These are phyloP conservation scores for Tachysurus fulvidraco DNA, from an alignment of 2,113 vertebrate genomes.

Conservation along the genomic window DNA sequence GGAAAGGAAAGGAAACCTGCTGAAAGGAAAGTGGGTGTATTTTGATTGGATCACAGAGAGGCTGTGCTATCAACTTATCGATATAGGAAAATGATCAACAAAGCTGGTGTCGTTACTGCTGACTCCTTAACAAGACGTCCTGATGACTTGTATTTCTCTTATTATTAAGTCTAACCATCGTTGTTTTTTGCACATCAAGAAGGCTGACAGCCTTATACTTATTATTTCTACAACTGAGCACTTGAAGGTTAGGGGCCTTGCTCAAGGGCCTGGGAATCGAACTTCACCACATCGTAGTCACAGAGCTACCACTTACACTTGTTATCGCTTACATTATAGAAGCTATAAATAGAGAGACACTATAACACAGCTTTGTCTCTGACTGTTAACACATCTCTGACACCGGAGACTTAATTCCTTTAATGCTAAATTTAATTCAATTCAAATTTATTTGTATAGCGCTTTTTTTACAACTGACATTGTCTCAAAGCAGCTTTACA, in stretches of 20 bases:
- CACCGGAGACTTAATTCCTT: not conserved
- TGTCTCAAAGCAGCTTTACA: no score
- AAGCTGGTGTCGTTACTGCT: no score
- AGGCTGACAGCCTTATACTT: no score
- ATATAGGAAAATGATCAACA: not conserved
- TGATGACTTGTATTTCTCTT: not conserved
- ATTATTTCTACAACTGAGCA: no score
- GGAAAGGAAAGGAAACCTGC: not conserved
- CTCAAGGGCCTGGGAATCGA: no score
- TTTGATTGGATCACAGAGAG: not conserved
- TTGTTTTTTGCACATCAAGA: not conserved
- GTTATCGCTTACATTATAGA: not conserved
- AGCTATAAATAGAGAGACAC: not conserved
- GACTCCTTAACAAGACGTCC: not conserved
- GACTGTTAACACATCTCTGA: not conserved
- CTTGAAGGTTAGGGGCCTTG: no score
- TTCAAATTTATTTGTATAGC: no score
- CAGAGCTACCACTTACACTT: no score
- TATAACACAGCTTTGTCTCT: no score
- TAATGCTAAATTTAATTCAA: no score
- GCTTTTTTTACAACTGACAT: no score
- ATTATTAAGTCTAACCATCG: not conserved
- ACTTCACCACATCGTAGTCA: no score
- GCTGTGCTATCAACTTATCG: not conserved
- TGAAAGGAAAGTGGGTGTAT: not conserved